Percentiles rank a stretch among this genome's conserved stretches.
Evolutionary conservation across 2,113 vertebrate species (phyloP).

Genomic region (Erythrocercus mccallii): DNA sequence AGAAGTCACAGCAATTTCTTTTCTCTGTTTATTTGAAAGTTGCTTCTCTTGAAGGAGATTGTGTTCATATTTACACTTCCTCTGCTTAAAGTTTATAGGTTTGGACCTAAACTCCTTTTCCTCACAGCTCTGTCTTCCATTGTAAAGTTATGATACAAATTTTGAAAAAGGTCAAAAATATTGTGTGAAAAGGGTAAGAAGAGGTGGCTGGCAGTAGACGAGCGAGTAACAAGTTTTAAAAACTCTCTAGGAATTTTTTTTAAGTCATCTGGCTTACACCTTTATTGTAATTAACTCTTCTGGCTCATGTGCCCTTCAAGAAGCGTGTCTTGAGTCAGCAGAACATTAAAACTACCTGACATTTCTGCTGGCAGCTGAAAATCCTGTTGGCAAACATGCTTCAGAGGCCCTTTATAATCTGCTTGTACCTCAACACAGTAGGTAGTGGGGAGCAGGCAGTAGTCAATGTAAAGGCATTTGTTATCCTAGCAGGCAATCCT

Average conservation of each 20-base stretch:
- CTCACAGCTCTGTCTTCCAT: background rate
- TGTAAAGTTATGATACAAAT: background rate
- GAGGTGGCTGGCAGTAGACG: background rate
- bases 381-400: background rate
- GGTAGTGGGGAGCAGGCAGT: background rate
- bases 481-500: background rate
- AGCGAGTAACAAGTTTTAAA: background rate
- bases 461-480: fast-evolving
- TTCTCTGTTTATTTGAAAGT: background rate
- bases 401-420: background rate
- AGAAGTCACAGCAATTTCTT: background rate
- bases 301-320: background rate
- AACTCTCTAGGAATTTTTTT: background rate
- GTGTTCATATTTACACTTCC: background rate
- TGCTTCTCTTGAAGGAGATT: background rate
- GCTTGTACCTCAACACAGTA: background rate
- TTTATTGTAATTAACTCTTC: background rate
- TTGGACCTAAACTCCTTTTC: background rate
- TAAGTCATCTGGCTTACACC: fast-evolving
- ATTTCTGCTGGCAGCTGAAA: background rate
- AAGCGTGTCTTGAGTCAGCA: background rate
- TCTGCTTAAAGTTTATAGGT: background rate
- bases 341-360: background rate
- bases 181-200: background rate
- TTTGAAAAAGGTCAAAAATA: background rate